Percentiles rank a stretch among this genome's conserved stretches.
Evolutionary conservation across 2,888 invertebrate genomes (phyloP).

Genomic region (Boloria selene): DNA sequence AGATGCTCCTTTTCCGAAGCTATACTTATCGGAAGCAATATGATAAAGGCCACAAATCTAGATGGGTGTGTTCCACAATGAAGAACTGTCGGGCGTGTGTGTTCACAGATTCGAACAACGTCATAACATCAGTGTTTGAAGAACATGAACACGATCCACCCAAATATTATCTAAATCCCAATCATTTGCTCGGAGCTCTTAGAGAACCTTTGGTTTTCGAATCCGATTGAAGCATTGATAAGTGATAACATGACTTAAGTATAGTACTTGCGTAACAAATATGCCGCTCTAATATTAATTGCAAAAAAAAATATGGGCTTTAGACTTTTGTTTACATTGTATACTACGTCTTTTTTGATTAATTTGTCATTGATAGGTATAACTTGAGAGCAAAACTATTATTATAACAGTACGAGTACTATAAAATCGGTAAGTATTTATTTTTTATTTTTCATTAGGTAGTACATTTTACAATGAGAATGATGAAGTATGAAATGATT

Average conservation of each 20-base stretch:
- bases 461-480: too few relatives aligned
- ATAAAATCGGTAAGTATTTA: too few relatives aligned
- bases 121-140: conserved; percentile 58
- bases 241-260: too few relatives aligned
- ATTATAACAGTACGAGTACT: too few relatives aligned
- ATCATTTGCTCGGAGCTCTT: conserved; percentile 62
- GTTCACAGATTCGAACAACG: conserved; percentile 62
- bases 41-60: conserved; percentile 49
- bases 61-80: conserved; percentile 72
- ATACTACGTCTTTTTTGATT: too few relatives aligned
- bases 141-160: conserved; percentile 70
- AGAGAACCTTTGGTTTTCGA: conserved; percentile 57
- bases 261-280: not conserved
- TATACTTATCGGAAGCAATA: conserved; percentile 73
- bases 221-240: conserved; percentile 21
- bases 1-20: conserved; percentile 67
- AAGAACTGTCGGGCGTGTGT: conserved; percentile 70
- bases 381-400: too few relatives aligned
- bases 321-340: too few relatives aligned
- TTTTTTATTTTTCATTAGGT: too few relatives aligned
- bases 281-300: too few relatives aligned
- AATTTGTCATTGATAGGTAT: too few relatives aligned
- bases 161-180: conserved; percentile 69
- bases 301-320: too few relatives aligned
- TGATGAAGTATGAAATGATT: too few relatives aligned